Evolutionary conservation across 2,888 invertebrate species (phyloP), one percentile per base, ranked within the genome.

Genomic region (Epistrophe eligans): DNA sequence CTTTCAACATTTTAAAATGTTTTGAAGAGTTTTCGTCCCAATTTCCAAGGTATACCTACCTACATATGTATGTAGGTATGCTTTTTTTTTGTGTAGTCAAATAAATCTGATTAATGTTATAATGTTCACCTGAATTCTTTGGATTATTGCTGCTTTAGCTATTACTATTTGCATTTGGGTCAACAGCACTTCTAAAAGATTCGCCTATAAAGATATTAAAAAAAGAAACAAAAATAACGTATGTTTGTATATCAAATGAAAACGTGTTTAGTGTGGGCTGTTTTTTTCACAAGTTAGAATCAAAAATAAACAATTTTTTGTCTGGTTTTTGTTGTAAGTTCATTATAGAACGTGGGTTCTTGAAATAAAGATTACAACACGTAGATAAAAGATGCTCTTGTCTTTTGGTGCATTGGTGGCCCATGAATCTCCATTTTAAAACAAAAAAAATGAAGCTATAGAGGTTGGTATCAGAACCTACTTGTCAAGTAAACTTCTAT

Each of bases 51-150:
- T 24, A 40, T 70, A 38, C 32, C 32, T 4, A 32, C 32, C 4
- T 32, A 32, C 7, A 32, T 7, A 5, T 32, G 7, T 35, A 35
- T 35, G n/a, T n/a, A 35, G 1, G 6, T 35, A 35, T 15, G 7
- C 15, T 7, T 32, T 9, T 40, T n/a, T 52, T 13, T 17, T 43
- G 17, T 28, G 7, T 40, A 11, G 28, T 40, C 50, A 32, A 50
- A 58, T 58, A 40, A 73, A 73, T 79, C 66, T 55, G 55, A 76
- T 81, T 76, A 60, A 81, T 62, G 76, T 55, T 79, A 32, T 48
- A 55, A 45, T 70, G 60, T 74, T 74, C 67, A 58, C 67, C 55
- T 70, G 62, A 76, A 81, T 76, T 76, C 70, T 40, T 70, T 13
- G 11, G 17, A 17, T 57, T 57, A 60, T 40, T 28, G 13, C 58